Evolutionary conservation across 1,140 invertebrate species (phyloP).

Genomic region (Mycetomoellerius zeteki): DNA sequence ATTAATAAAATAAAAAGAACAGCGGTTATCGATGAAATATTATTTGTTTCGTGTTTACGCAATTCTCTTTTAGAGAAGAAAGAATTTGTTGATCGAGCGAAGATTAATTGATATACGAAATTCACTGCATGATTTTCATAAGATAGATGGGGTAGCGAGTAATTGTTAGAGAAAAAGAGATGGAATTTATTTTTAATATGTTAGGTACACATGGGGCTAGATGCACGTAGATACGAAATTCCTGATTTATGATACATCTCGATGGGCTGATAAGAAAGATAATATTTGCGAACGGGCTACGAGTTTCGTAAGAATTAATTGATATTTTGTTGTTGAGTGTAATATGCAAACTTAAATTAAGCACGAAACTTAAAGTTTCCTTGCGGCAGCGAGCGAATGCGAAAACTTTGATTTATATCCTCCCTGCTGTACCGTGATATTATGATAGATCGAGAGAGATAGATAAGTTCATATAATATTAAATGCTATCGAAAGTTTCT

Average conservation of each 20-base stretch:
- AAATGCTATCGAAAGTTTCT: conserved; percentile 48
- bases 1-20: not conserved
- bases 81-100: conserved; percentile 20
- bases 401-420: conserved; percentile 65
- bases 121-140: not conserved
- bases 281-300: conserved; percentile 41
- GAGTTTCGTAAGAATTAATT: conserved; percentile 59
- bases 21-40: not conserved
- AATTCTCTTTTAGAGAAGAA: not conserved
- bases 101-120: conserved; percentile 25
- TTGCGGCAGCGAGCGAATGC: conserved; percentile 45
- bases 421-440: conserved; percentile 11
- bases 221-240: not conserved
- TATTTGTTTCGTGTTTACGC: not conserved
- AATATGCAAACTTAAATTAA: conserved; percentile 69
- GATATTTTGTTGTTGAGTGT: conserved; percentile 60
- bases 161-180: conserved; percentile 3
- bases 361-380: conserved; percentile 54
- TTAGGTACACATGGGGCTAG: not conserved
- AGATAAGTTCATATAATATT: conserved; percentile 53
- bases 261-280: conserved; percentile 61
- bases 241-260: conserved; percentile 35
- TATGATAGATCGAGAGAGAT: conserved; percentile 54
- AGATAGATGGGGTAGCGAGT: not conserved
- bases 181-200: conserved; percentile 35